phyloP scores from a whole-genome alignment of 2,797 vertebrate genomes.

The Typhlichthys subterraneus region DNA sequence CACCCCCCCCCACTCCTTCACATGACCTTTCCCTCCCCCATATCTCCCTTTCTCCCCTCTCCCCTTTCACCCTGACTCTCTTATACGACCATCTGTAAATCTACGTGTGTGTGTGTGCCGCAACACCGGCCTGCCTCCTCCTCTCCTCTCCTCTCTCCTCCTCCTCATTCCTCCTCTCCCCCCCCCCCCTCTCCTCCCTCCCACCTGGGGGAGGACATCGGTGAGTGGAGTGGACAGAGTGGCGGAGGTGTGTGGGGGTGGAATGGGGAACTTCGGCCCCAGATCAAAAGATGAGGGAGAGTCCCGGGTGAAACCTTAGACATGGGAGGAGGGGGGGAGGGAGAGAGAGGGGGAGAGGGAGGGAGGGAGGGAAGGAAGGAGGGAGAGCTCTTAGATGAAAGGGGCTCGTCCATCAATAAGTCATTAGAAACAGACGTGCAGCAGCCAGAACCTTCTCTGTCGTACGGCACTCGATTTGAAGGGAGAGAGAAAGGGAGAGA shows the following conservation, averaged over 20 bases:
- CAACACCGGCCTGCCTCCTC: conserved; percentile 59
- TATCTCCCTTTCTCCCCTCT: conserved; percentile 47
- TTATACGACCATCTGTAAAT: conserved; percentile 73
- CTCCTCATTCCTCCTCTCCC: conserved; percentile 54
- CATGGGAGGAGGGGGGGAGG: conserved; percentile 54
- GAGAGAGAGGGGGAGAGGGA: neutral
- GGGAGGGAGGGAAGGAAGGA: conserved; percentile 37
- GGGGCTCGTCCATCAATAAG: conserved; percentile 71
- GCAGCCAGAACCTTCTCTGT: conserved; percentile 31
- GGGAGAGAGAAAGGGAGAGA: neutral
- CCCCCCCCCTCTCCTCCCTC: too few species aligned
- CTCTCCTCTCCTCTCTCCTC: conserved; percentile 66
- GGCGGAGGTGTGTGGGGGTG: neutral
- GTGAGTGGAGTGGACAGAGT: too few species aligned
- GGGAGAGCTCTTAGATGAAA: conserved; percentile 71
- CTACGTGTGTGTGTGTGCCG: conserved; percentile 56
- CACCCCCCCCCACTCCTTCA: conserved; percentile 53
- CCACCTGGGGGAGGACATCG: neutral
- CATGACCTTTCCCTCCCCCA: conserved; percentile 8
- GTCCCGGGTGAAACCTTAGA: conserved; percentile 71
- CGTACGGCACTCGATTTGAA: conserved; percentile 30
- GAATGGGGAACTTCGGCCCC: conserved; percentile 43
- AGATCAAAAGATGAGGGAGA: conserved; percentile 69
- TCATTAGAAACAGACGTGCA: conserved; percentile 63
- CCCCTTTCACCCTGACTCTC: conserved; percentile 60